Evolutionary conservation across 2,113 vertebrate species (phyloP).

Genomic region (Cyanoliseus patagonus): DNA sequence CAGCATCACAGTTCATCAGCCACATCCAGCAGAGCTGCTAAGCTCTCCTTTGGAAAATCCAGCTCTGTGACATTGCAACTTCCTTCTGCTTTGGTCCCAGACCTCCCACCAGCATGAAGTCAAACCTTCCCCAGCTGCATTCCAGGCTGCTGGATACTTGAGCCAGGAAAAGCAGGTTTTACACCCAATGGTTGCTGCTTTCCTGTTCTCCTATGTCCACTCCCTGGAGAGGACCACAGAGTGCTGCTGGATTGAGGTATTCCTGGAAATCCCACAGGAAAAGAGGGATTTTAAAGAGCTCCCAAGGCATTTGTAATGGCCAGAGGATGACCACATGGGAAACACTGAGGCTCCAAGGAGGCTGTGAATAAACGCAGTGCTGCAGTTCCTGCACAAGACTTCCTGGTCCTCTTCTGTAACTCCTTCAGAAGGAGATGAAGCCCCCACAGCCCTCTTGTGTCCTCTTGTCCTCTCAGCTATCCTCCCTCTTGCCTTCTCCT

Average conservation of each 20-base stretch:
- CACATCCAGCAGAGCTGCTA: not conserved
- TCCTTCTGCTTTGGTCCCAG: not conserved
- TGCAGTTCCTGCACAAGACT: not conserved
- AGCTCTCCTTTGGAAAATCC: not conserved
- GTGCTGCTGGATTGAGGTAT: not conserved
- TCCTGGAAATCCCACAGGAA: not conserved
- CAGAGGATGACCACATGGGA: not conserved
- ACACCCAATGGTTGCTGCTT: not conserved
- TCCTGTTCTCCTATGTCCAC: not conserved
- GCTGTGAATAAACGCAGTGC: not conserved
- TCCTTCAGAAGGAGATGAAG: not conserved
- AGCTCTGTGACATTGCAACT: not conserved
- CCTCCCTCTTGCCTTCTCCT: not conserved
- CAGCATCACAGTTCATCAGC: accelerated
- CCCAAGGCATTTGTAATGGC: not conserved
- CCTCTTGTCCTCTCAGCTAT: not conserved
- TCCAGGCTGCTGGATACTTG: not conserved
- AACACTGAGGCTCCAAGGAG: not conserved
- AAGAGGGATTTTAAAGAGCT: not conserved
- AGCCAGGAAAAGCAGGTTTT: not conserved
- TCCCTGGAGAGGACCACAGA: not conserved
- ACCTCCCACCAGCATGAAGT: not conserved
- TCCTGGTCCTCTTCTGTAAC: not conserved
- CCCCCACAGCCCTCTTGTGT: not conserved
- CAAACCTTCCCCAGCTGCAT: accelerated